Evolutionary conservation across 2,113 vertebrate species (phyloP), one percentile per base, ranked within the genome.

Genomic region (Anser brachyrhynchus): DNA sequence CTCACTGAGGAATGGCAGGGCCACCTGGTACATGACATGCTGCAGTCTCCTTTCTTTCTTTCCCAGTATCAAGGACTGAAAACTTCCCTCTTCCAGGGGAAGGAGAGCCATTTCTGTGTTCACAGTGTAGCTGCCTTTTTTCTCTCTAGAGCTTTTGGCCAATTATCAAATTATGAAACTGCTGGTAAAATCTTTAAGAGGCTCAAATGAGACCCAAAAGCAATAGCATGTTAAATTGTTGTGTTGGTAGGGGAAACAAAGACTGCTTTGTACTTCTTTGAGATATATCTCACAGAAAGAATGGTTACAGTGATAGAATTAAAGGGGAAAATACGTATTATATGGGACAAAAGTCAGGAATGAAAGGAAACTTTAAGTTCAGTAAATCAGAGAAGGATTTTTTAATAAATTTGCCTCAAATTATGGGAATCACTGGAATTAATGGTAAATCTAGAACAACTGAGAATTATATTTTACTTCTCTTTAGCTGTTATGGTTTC

Each of bases 111-210:
- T 75, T 84, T 92, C 43, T 93, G 33, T 64, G 64, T 86, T 83
- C 76, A 55, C 0, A 3, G 9, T 15, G 11, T 46, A 91, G 43
- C 43, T 81, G 79, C 61, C n/a, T 92, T 55, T 65, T 92, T 92
- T 51, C 72, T 91, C 75, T 67, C 57, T 90, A 73, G 86, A 92
- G 37, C 46, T 57, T 26, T 87, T 92, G 70, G 73, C 33, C 70
- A 93, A 92, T 96, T 94, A 96, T 96, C 83, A 89, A 87, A 93
- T 94, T 96, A 94, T 66, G 52, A 92, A 84, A 69, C 76, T 0
- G 0, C 73, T 87, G 80, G 83, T 95, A 95, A 94, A 90, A 93
- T 54, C 41, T 97, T 94, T 95, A 72, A 95, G 90, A 84, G 80
- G n/a, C 84, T 73, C 83, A 84, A 75, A 92, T 78, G 88, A 93